Base-by-base conservation (phyloP, 2,113 vertebrate species). In the Nettapus auritus region DNA sequence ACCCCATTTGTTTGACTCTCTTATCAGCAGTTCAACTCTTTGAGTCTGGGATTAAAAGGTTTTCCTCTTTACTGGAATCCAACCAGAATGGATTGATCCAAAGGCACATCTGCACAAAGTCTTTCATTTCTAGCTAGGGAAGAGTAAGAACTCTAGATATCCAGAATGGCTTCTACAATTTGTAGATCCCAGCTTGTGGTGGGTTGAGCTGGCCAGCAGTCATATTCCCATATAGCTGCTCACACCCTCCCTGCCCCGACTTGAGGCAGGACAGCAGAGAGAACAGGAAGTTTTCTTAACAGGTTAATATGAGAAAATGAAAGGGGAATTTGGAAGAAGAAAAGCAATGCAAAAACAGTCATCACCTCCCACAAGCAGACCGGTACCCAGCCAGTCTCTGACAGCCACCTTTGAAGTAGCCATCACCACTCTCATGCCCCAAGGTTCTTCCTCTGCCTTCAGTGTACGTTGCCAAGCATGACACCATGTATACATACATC, bases 381-480 rank as follows among this genome's bases (percentile, higher is more conserved):
- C 0, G 0, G 66, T 28, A 17, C 2, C 4, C 40, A 78, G 21
- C 2, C 38, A 75, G 19, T 4, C 44, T 25, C 50, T 64, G 48
- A 59, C 17, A 83, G 74, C 3, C 11, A 78, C 28, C 3, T 14
- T 64, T 42, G 33, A 71, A 88, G 13, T 10, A 52, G 50, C 50
- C 50, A 48, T 48, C 46, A 48, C 10, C 46, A 52, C 23, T 52
- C 12, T 8, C 15, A 57, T 3, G 2, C 0, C 12, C 4, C 9
- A 4, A 23, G 4, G 3, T 18, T 82, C 60, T 14, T 48, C 23
- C 29, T 81, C 28, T 36, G 53, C 19, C 20, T 38, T 25, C 59
- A 60, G 19, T 34, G 84, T 64, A 48, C 29, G 50, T 13, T 18
- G 31, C 48, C 34, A 8, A 87, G 29, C 23, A 62, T 31, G 22